Evolutionary conservation across 2,113 vertebrate species (phyloP).

Genomic region (Anarhynchus alexandrinus): DNA sequence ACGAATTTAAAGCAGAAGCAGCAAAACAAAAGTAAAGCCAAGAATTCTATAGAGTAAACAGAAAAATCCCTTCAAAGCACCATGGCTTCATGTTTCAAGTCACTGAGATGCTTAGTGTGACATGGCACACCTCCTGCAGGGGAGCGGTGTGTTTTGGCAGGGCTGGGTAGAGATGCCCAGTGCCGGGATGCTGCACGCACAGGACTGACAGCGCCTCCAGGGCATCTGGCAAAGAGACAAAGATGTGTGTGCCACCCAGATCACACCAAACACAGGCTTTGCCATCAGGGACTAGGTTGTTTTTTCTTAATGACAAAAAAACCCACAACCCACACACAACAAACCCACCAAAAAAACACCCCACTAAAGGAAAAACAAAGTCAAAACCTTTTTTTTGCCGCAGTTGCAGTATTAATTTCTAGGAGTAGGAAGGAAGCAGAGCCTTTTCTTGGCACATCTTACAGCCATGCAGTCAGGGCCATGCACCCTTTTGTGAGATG

Average conservation of each 20-base stretch:
- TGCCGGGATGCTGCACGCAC: not conserved
- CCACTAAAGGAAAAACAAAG: not conserved
- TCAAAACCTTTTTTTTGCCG: not conserved
- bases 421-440: not conserved
- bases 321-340: not conserved
- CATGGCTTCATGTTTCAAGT: accelerated
- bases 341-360: not conserved
- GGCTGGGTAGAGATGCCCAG: not conserved
- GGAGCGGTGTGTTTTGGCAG: not conserved
- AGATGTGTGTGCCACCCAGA: not conserved
- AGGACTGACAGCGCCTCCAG: not conserved
- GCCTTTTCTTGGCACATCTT: not conserved
- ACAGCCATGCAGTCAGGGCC: not conserved
- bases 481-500: not conserved
- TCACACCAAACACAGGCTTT: not conserved
- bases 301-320: not conserved
- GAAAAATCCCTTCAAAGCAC: not conserved
- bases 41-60: not conserved
- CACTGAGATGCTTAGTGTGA: not conserved
- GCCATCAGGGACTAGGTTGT: not conserved
- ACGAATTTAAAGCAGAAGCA: not conserved
- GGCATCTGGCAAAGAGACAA: not conserved
- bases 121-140: accelerated
- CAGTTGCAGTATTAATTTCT: not conserved
- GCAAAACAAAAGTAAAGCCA: not conserved